Evolutionary conservation across 2,113 vertebrate species (phyloP), one percentile per base, ranked within the genome.

Genomic region (Tringa solitaria): DNA sequence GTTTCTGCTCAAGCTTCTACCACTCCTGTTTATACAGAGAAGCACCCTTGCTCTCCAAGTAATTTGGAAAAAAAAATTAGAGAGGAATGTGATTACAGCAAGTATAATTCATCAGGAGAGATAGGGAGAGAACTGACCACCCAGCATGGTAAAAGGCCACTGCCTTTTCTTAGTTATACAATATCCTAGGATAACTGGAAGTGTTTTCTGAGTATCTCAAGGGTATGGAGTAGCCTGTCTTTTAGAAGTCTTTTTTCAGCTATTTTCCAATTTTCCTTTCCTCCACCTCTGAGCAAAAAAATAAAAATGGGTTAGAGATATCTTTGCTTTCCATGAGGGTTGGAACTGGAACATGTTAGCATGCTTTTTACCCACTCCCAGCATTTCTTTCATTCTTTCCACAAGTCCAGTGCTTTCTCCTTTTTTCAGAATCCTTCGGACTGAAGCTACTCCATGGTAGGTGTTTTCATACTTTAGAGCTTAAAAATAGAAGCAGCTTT

Each of bases 321-420:
- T 7, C 15, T 72, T 72, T 81, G 14, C 23, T 87, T 86, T 95
- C 56, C 60, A 41, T 51, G 28, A 76, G 23, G 5, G 43, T 32
- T 93, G 60, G 72, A 88, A 81, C 24, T 84, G 68, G 53, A 86
- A 95, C n/a, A 67, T n/a, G 64, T 68, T 87, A 90, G 2, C 51
- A 21, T 84, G 92, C 15, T 93, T 96, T 96, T 94, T 89, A 92
- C 76, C 86, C 90, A 89, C 90, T 96, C 89, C 92, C 77, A 92
- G 9, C 35, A 95, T 95, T 95, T 95, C 53, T 94, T 81, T 93
- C 60, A 93, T 96, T 96, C 73, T 95, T 96, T 95, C 95, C 86
- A 79, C 21, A 78, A 75, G 76, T 64, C 76, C 59, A 84, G 27
- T 2, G 11, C 46, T 95, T 94, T 95, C 83, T 51, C 69, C 0